A percentile compares a stretch with the other conserved stretches of the same genome.
These are phyloP conservation scores for Microplitis deprimator DNA, from an alignment of 2,888 invertebrate genomes.

Conservation along the genomic window DNA sequence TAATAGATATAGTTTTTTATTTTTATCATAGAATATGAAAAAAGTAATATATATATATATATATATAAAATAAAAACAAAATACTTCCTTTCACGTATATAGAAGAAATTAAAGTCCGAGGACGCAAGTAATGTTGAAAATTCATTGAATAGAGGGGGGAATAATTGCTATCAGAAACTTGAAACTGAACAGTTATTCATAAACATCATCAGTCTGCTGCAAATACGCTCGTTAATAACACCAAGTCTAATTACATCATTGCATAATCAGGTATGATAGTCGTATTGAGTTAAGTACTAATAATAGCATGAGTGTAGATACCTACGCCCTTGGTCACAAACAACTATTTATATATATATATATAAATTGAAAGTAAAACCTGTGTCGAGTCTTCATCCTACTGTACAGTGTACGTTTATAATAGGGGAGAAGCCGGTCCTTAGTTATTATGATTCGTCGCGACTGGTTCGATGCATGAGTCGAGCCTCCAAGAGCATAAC, in stretches of 20 bases:
- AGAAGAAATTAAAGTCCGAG: not conserved
- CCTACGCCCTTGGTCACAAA: not conserved
- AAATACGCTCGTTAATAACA: not conserved
- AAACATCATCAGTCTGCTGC: not conserved
- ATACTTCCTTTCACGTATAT: not conserved
- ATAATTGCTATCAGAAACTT: conserved; percentile 13
- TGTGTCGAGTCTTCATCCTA: not conserved
- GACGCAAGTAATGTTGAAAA: conserved; percentile 2
- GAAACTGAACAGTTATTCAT: not conserved
- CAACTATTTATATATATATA: not conserved
- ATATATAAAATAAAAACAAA: not conserved
- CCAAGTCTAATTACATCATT: not conserved
- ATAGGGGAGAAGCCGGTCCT: not conserved
- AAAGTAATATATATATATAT: not conserved
- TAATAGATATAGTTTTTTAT: too few species aligned
- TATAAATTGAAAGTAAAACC: not conserved
- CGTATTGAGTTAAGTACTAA: not conserved
- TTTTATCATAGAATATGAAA: too few species aligned
- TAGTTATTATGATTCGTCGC: not conserved
- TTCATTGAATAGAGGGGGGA: not conserved
- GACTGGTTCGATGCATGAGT: not conserved
- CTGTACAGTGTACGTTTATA: not conserved
- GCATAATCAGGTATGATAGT: not conserved
- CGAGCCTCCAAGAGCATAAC: not conserved
- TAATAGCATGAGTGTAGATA: not conserved